A percentile compares a stretch with the other conserved stretches of the same genome.
These are phyloP conservation scores for Antechinus stuartii DNA, from an alignment of 2,113 vertebrate species.

Conservation along the genomic window DNA sequence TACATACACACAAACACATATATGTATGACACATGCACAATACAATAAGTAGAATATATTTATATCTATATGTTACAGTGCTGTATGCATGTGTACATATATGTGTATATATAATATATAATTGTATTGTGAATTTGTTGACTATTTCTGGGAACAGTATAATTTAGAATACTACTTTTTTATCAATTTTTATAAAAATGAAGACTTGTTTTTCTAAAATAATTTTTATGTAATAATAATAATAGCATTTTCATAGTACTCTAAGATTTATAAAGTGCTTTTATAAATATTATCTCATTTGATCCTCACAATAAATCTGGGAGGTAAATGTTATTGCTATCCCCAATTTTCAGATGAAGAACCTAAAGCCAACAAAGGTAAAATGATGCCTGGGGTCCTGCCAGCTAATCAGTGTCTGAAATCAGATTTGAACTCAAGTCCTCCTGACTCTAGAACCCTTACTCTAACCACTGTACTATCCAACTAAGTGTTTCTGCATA, in stretches of 20 bases:
- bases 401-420: not conserved
- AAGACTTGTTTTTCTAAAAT: not conserved
- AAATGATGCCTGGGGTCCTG: not conserved
- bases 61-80: not conserved
- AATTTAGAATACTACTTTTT: not conserved
- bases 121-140: not conserved
- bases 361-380: not conserved
- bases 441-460: not conserved
- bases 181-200: not conserved
- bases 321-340: not conserved
- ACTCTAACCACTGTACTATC: not conserved
- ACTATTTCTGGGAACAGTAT: not conserved
- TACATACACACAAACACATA: not conserved
- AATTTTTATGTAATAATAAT: not conserved
- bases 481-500: not conserved
- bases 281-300: not conserved
- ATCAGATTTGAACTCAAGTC: not conserved
- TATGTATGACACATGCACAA: no score
- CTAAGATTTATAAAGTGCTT: not conserved
- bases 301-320: not conserved
- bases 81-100: not conserved
- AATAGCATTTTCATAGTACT: not conserved
- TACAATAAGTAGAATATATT: not conserved
- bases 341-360: not conserved
- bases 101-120: not conserved